Evolutionary conservation across 2,113 vertebrate genomes (phyloP), one percentile per base, ranked within the genome.

Genomic region (Eulacestoma nigropectus): DNA sequence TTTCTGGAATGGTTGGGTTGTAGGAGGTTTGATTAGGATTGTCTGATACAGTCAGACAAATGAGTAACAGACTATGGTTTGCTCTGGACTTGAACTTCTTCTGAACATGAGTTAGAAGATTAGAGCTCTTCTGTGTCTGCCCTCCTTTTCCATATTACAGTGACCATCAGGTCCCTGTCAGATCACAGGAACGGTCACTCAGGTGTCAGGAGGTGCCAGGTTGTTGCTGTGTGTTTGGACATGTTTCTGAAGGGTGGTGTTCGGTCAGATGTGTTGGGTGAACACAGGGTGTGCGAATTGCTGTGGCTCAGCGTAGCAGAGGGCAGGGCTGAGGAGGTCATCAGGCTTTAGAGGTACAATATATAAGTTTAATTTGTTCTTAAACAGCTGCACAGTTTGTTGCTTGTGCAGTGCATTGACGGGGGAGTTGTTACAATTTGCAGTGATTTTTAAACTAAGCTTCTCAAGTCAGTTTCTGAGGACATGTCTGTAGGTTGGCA

Each of bases 121-220:
- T 23, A 6, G 70, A 75, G 64, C 32, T 75, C 4, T 37, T 29
- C 6, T 68, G 49, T 67, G 26, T 75, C 39, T 76, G 56, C 67
- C 23, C 62, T 75, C 33, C 69, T 53, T 56, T 55, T 27, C 44
- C 8, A 0, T 32, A 1, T 75, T 8, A 0, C 0, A 0, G 41
- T 27, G 75, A 12, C 6, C 37, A 4, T 5, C 44, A 35, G n/a
- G 26, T 60, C n/a, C 11, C 32, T 63, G 76, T 33, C 44, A 52
- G 35, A 4, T 42, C 13, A 1, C 4, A 68, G 65, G 6, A 30
- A 1, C 10, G 37, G 56, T 10, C 52, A 4, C 9, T 52, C 15
- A 32, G 37, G 60, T 12, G 17, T 30, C 26, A 65, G 69, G 29
- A 53, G 35, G 32, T 29, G 60, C 25, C 35, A 16, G 39, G 7